Base-by-base conservation (phyloP, 1,140 invertebrate genomes). In the Trichomalopsis sarcophagae region DNA sequence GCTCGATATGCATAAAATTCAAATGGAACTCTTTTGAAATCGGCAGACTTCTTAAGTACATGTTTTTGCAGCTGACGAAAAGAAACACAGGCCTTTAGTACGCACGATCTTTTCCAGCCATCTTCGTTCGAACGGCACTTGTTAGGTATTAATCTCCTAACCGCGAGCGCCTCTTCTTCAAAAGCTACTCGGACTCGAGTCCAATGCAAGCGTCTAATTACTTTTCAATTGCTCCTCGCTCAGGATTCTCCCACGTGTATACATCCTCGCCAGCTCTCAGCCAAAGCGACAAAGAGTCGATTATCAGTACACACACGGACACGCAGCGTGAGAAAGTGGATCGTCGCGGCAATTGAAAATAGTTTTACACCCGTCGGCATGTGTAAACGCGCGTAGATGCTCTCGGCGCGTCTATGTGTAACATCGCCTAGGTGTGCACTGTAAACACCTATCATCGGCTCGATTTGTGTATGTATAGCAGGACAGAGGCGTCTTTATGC, bases 401-500 rank as follows among this genome's bases (percentile, higher is more conserved):
- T 36, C 76, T 68, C 69, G 23, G 84, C 44, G 0, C 47, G 13
- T 50, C 47, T 50, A 13, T 50, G 13, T 50, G 11, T 17, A 3
- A 14, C 14, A 50, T 81, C 21, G 78, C 10, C 82, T 82, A 81
- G 82, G 76, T 77, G 33, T 47, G 77, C 33, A 50, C 71, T 36
- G n/a, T 33, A 76, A 13, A n/a, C 33, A 2, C 73, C 27, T 30
- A 27, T 55, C 30, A 73, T 36, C 81, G n/a, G 3, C 55, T 68
- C n/a, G 30, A 69, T 80, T 68, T 21, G 50, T 80, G 5, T 81
- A 62, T 11, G 47, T 17, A 40, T 80, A 17, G 3, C 71, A 71
- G n/a, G 14, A 90, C 87, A 90, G 88, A 84, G 88, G 33, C 73
- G 71, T 62, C 88, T 88, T 90, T 84, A 88, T 90, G 77, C 69